Conservation (phyloP, 2,888 invertebrate species). For the Metalampra italica region DNA sequence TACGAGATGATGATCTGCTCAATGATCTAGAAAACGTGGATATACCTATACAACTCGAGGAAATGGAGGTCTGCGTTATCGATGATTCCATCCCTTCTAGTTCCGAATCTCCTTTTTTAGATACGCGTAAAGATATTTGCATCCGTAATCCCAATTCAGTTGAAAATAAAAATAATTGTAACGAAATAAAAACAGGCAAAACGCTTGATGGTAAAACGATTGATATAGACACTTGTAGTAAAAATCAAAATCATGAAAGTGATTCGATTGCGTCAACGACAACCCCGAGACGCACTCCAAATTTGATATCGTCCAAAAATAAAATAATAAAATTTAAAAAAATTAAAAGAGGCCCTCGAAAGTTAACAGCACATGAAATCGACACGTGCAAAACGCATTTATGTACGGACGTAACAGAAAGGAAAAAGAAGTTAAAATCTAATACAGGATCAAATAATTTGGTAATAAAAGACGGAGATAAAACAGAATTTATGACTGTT, state of each 20-base stretch:
- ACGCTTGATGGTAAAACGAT: not conserved
- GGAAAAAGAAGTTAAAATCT: slow-evolving; percentile 1
- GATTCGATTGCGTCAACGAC: too few relatives aligned
- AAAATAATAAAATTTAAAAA: too few relatives aligned
- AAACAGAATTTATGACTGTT: slow-evolving; percentile 29
- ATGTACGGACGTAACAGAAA: too few relatives aligned
- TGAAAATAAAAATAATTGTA: too few relatives aligned
- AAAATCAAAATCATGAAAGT: too few relatives aligned
- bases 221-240: too few relatives aligned
- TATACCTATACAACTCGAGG: slow-evolving; percentile 35
- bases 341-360: too few relatives aligned
- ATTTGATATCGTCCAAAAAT: too few relatives aligned
- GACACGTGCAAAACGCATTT: too few relatives aligned
- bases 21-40: slow-evolving; percentile 44
- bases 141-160: not conserved
- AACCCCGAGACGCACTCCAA: too few relatives aligned
- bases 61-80: not conserved
- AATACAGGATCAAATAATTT: too few relatives aligned
- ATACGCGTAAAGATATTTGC: not conserved
- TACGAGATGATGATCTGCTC: slow-evolving; percentile 40
- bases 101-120: not conserved
- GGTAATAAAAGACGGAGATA: slow-evolving; percentile 12
- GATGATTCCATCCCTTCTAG: not conserved
- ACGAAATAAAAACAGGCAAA: not conserved
- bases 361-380: too few relatives aligned